Conservation (phyloP, 2,888 invertebrate species). For the Seira sanloemensis region DNA sequence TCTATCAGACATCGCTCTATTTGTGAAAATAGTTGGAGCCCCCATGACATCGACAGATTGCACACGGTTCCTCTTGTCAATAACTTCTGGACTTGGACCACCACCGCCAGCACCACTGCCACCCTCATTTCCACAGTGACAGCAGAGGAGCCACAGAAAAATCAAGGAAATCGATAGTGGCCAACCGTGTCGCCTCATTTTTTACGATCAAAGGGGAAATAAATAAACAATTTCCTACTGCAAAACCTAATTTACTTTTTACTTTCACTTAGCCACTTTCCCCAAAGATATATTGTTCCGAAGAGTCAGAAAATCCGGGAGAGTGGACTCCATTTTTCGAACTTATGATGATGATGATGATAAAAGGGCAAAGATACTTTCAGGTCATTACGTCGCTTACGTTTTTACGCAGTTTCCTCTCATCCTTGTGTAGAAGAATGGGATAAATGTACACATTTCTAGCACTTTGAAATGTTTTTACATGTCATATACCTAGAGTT, state of each 20-base stretch:
- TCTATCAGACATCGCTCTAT: not conserved
- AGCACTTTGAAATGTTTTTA: too few species aligned
- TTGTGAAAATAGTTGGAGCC: slow-evolving; percentile 20
- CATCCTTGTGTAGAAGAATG: too few species aligned
- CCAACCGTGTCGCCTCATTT: slow-evolving; percentile 39
- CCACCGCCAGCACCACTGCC: slow-evolving; percentile 24
- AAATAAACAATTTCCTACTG: not conserved
- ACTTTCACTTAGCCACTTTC: slow-evolving; percentile 56
- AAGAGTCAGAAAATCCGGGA: too few species aligned
- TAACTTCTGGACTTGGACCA: not conserved
- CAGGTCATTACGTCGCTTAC: too few species aligned
- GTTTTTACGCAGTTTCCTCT: too few species aligned
- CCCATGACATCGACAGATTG: slow-evolving; percentile 37
- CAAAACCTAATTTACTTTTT: slow-evolving; percentile 20
- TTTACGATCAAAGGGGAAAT: not conserved
- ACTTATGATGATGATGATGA: too few species aligned
- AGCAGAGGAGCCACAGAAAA: slow-evolving; percentile 57
- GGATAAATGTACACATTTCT: too few species aligned
- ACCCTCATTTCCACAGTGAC: slow-evolving; percentile 58
- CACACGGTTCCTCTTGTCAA: slow-evolving; percentile 41
- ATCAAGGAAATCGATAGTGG: slow-evolving; percentile 59
- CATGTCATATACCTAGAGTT: too few species aligned
- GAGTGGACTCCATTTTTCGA: too few species aligned
- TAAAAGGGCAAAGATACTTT: too few species aligned
- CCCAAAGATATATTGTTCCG: slow-evolving; percentile 28